A percentile compares a stretch with the other conserved stretches of the same genome.
Evolutionary conservation across 2,113 vertebrate genomes (phyloP).

Genomic region (Pterocles orientalis): DNA sequence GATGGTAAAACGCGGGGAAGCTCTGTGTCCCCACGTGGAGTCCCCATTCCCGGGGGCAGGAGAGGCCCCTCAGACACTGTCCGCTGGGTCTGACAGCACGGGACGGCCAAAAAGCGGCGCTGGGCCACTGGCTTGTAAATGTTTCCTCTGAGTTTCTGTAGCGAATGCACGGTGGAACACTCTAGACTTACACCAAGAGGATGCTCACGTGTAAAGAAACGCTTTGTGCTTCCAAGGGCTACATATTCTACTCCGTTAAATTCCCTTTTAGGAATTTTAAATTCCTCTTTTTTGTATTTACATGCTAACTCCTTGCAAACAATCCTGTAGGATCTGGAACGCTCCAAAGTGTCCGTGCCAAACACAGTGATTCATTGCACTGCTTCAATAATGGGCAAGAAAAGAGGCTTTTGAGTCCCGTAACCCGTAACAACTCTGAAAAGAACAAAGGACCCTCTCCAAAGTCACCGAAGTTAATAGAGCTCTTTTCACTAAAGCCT

Average conservation of each 20-base stretch:
- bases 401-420: conserved; percentile 54
- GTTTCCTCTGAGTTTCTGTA: fast-evolving
- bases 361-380: conserved; percentile 38
- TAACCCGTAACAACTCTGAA: conserved; percentile 53
- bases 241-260: not conserved
- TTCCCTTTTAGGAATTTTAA: not conserved
- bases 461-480: conserved; percentile 57
- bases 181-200: not conserved
- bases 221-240: not conserved
- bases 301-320: not conserved
- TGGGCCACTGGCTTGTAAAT: fast-evolving
- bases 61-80: not conserved
- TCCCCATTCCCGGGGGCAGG: not conserved
- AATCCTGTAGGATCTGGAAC: not conserved
- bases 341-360: not conserved
- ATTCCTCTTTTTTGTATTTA: not conserved
- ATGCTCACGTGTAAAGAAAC: not conserved
- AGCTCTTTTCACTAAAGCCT: conserved; percentile 20
- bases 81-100: fast-evolving
- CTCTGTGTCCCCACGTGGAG: fast-evolving
- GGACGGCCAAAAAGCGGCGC: not conserved
- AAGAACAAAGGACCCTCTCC: conserved; percentile 60
- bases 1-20: not conserved
- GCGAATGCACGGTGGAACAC: not conserved
- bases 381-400: conserved; percentile 23